Conservation (phyloP, 2,113 vertebrate species). For the Rhinopomastus cyanomelas region DNA sequence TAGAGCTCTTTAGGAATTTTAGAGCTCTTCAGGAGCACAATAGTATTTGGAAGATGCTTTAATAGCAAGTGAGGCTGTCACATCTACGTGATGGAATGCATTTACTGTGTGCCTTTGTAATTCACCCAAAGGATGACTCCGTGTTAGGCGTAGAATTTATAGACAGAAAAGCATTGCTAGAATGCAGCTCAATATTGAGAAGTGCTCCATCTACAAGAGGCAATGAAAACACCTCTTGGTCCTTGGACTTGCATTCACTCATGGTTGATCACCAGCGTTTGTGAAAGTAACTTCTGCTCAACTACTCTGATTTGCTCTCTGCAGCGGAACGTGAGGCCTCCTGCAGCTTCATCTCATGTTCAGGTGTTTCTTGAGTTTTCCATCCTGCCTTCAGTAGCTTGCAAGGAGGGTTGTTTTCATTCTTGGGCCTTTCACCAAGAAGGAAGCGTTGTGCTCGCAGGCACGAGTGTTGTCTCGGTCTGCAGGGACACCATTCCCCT, state of each 20-base stretch:
- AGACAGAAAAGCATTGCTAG: constrained; percentile 1
- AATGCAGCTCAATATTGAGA: constrained; percentile 50
- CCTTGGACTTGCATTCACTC: background rate
- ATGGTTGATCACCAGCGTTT: constrained; percentile 26
- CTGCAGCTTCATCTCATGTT: background rate
- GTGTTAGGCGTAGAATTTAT: constrained; percentile 39
- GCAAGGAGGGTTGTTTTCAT: background rate
- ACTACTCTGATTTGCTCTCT: background rate
- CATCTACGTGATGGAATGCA: constrained; percentile 49
- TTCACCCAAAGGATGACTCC: constrained; percentile 48
- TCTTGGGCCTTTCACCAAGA: background rate
- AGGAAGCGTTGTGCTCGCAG: background rate
- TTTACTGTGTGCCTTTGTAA: constrained; percentile 46
- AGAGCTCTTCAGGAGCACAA: constrained; percentile 2
- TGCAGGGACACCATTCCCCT: background rate
- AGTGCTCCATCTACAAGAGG: background rate
- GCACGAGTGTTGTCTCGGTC: background rate
- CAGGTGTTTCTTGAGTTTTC: background rate
- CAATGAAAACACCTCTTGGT: background rate
- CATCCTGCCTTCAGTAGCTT: background rate
- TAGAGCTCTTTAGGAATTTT: constrained; percentile 43
- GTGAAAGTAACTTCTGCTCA: background rate
- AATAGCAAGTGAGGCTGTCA: constrained; percentile 49
- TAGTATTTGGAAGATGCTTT: constrained; percentile 40
- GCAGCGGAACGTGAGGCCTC: background rate